Evolutionary conservation across 2,113 vertebrate genomes (phyloP), one percentile per base, ranked within the genome.

Genomic region (Misgurnus anguillicaudatus): DNA sequence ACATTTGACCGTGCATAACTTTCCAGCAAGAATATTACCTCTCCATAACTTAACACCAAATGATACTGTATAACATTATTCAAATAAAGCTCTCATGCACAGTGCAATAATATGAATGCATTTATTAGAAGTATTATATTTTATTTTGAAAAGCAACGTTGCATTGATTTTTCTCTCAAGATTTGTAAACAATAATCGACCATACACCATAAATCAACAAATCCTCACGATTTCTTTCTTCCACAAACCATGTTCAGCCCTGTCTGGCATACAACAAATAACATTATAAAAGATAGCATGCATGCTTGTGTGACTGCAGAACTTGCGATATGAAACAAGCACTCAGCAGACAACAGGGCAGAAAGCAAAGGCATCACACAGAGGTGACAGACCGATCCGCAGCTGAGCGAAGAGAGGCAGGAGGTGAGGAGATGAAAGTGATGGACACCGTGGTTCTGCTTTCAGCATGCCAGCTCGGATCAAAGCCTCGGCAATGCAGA

Each of bases 401-500:
- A 13, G 53, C 6, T 57, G 53, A 57, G n/a, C 53, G n/a, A 17
- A 57, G 53, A 19, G 53, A 57, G 53, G 24, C 60, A 62, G 57
- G 55, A 75, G 57, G 57, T 75, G 41, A 75, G 72, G 57, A 62
- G 57, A 47, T 75, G 57, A 75, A 75, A 75, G 72, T 62, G 57
- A n/a, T 47, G 57, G 72, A 48, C 55, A 36, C 21, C 47, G 57
- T 36, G 71, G 21, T 47, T 41, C 19, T 61, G 58, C 71, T 9
- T 63, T 68, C 55, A 48, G 66, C 21, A 14, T 65, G 58, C 19
- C 70, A 60, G 62, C 55, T 38, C 55, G 48, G 77, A 78, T 78
- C 55, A 70, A 78, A 78, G 77, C 65, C 55, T 61, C 11, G 16
- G 21, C 39, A 45, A 10, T n/a, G 55, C 21, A 47, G 31, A 48